Conservation (phyloP, 2,797 vertebrate species). For the Pteronotus mesoamericanus region DNA sequence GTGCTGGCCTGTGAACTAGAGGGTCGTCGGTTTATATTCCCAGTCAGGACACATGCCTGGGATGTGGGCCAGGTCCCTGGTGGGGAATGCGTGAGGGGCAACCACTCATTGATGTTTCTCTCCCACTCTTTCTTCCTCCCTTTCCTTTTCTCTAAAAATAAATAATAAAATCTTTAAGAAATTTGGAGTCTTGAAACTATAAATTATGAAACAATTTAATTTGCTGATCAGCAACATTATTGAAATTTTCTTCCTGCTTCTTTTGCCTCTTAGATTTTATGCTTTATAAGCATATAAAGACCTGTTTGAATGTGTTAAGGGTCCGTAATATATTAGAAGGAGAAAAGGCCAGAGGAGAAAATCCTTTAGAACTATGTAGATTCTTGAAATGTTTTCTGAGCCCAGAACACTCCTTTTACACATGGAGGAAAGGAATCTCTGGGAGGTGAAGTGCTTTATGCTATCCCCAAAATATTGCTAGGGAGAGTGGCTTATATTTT, state of each 20-base stretch:
- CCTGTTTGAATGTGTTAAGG: background rate
- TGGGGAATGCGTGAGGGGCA: too few species aligned
- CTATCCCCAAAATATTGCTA: background rate
- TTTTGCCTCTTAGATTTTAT: background rate
- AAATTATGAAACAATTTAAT: background rate
- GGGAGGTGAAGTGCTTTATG: background rate
- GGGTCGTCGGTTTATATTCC: too few species aligned
- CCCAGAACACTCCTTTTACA: background rate
- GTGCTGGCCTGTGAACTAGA: too few species aligned
- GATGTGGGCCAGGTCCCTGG: too few species aligned
- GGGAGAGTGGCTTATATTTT: background rate
- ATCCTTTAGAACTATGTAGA: background rate
- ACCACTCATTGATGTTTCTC: too few species aligned
- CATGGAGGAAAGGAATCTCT: background rate
- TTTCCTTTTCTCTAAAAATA: too few species aligned
- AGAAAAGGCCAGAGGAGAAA: background rate
- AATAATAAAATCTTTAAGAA: too few species aligned
- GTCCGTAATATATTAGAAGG: background rate
- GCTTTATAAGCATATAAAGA: background rate
- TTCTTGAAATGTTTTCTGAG: background rate
- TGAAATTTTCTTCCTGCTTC: background rate
- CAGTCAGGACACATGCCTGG: too few species aligned
- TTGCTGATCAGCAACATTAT: background rate
- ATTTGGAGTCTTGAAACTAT: background rate
- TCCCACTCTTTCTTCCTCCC: too few species aligned